Conservation (phyloP, 2,888 invertebrate genomes). For the Athripsodes cinereus region DNA sequence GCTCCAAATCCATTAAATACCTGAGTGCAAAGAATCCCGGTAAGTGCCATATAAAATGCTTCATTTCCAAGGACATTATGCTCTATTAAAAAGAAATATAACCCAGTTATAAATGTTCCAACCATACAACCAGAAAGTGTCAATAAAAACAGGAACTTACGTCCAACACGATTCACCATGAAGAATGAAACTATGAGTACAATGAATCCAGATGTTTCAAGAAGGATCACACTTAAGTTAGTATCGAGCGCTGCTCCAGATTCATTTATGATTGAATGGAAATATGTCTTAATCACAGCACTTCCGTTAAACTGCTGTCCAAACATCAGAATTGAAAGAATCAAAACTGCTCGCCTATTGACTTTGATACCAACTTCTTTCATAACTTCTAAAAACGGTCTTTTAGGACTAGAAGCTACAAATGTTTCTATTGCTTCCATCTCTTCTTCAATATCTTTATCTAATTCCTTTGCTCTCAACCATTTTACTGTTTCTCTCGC, state of each 20-base stretch:
- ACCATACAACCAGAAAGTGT: conserved; percentile 8
- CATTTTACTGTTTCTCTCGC: conserved; percentile 30
- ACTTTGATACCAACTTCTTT: conserved; percentile 14
- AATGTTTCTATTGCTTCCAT: conserved; percentile 29
- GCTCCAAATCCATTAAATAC: conserved; percentile 8
- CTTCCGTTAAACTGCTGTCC: conserved; percentile 14
- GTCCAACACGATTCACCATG: conserved; percentile 8
- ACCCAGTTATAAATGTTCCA: conserved; percentile 9
- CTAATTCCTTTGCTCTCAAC: conserved; percentile 29
- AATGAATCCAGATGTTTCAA: conserved; percentile 9
- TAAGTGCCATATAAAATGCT: conserved; percentile 7
- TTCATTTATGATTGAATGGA: conserved; percentile 11
- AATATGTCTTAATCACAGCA: conserved; percentile 7
- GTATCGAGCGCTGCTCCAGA: conserved; percentile 4
- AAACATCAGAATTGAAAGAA: conserved; percentile 9
- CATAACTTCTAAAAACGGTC: conserved; percentile 22
- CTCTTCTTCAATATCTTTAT: conserved; percentile 30
- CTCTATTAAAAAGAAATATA: conserved; percentile 8
- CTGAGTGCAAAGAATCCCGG: conserved; percentile 4
- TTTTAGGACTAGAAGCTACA: conserved; percentile 33
- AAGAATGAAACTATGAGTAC: conserved; percentile 5
- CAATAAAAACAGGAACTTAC: conserved; percentile 7
- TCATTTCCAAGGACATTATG: neutral
- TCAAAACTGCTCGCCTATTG: conserved; percentile 7
- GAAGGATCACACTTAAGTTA: conserved; percentile 8